Percentiles rank a stretch among this genome's conserved stretches.
phyloP scores from a whole-genome alignment of 2,797 vertebrate genomes.

The Ambastaia sidthimunki region DNA sequence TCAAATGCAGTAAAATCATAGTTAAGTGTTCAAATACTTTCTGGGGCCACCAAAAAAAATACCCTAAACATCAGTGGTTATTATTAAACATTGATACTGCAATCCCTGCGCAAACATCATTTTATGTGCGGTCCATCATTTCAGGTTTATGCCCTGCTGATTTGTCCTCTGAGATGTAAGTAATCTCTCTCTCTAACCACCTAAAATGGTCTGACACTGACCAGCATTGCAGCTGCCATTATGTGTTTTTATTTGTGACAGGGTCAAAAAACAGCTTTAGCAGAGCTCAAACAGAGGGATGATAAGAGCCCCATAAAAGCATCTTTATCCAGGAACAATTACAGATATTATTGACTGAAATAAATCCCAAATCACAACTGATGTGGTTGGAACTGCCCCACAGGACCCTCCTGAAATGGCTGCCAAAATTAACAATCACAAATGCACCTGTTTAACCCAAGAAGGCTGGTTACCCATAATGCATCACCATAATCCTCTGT shows the following conservation, averaged over 20 bases:
- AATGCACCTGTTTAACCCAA: constrained; percentile 38
- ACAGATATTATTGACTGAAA: constrained; percentile 38
- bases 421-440: constrained; percentile 39
- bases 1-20: no score
- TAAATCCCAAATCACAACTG: constrained; percentile 40
- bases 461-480: constrained; percentile 33
- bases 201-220: constrained; percentile 22
- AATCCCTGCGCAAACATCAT: neutral
- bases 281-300: constrained; percentile 25
- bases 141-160: constrained; percentile 20
- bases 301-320: constrained; percentile 6
- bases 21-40: no score
- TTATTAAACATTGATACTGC: constrained; percentile 28
- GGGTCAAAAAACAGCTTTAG: constrained; percentile 37
- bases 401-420: constrained; percentile 9
- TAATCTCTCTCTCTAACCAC: constrained; percentile 11
- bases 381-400: constrained; percentile 26
- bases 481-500: constrained; percentile 35
- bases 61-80: neutral
- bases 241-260: constrained; percentile 27
- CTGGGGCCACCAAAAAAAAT: no score
- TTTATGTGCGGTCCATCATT: constrained; percentile 36
- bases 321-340: constrained; percentile 36
- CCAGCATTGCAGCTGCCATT: neutral
- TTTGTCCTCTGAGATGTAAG: constrained; percentile 39